Percentiles rank a stretch among this genome's conserved stretches.
phyloP scores from a whole-genome alignment of 1,140 invertebrate genomes.

The Ruditapes philippinarum region DNA sequence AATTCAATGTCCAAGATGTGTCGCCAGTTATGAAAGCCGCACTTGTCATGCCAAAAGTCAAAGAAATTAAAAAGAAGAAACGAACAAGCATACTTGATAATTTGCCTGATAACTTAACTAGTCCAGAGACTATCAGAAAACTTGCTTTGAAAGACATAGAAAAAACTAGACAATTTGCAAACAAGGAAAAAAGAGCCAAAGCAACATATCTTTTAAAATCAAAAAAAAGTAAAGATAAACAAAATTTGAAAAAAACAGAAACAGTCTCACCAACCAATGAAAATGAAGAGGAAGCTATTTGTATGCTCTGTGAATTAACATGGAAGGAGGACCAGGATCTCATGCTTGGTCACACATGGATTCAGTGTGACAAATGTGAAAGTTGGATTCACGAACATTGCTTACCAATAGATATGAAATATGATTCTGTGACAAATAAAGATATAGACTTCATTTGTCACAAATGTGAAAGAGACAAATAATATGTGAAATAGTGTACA shows the following conservation, averaged over 20 bases:
- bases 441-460: constrained; percentile 10
- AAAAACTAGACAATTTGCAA: constrained; percentile 49
- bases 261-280: no score
- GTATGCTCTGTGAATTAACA: constrained; percentile 41
- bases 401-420: constrained; percentile 9
- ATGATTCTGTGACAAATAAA: neutral
- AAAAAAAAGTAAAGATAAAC: no score
- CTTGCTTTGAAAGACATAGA: constrained; percentile 49
- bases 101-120: constrained; percentile 32
- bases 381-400: constrained; percentile 51
- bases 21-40: neutral
- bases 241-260: no score
- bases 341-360: constrained; percentile 36
- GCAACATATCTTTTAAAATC: constrained; percentile 36
- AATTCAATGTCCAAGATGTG: neutral
- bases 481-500: no score
- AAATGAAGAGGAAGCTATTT: neutral
- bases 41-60: neutral
- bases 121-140: constrained; percentile 39
- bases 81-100: constrained; percentile 19
- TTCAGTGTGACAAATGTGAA: constrained; percentile 23
- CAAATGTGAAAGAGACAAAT: constrained; percentile 1
- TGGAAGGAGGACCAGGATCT: constrained; percentile 45
- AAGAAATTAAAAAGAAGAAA: neutral
- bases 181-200: constrained; percentile 38